Conservation (phyloP, 2,888 invertebrate species). For the Buathra laborator region DNA sequence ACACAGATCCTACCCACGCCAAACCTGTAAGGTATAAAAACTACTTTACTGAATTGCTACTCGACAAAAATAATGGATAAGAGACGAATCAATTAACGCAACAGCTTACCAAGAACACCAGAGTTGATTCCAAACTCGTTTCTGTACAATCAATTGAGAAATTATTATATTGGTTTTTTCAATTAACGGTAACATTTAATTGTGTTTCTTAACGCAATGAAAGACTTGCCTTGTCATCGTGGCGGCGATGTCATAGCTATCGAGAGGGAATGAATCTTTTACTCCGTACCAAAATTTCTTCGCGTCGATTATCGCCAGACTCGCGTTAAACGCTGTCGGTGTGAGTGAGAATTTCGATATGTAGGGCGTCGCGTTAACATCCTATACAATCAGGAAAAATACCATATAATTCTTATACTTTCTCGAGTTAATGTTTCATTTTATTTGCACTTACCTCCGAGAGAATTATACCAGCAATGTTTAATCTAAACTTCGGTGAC, state of each 20-base stretch:
- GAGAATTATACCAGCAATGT: conserved; percentile 64
- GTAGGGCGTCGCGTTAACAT: conserved; percentile 19
- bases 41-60: neutral
- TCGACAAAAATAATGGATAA: neutral
- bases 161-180: neutral
- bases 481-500: conserved; percentile 60
- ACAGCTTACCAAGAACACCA: conserved; percentile 8
- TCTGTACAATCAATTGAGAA: neutral
- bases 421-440: neutral
- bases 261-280: conserved; percentile 37
- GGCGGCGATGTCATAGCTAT: conserved; percentile 41
- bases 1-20: conserved; percentile 5
- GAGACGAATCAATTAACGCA: neutral
- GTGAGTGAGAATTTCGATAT: neutral
- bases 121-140: neutral
- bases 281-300: conserved; percentile 10
- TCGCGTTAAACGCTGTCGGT: neutral
- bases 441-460: neutral
- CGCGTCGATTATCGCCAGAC: neutral
- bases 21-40: neutral
- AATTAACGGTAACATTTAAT: neutral
- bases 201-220: neutral
- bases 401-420: neutral
- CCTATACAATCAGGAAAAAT: neutral
- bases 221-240: conserved; percentile 47